phyloP scores from a whole-genome alignment of 2,888 invertebrate species.

The Dilophus febrilis region DNA sequence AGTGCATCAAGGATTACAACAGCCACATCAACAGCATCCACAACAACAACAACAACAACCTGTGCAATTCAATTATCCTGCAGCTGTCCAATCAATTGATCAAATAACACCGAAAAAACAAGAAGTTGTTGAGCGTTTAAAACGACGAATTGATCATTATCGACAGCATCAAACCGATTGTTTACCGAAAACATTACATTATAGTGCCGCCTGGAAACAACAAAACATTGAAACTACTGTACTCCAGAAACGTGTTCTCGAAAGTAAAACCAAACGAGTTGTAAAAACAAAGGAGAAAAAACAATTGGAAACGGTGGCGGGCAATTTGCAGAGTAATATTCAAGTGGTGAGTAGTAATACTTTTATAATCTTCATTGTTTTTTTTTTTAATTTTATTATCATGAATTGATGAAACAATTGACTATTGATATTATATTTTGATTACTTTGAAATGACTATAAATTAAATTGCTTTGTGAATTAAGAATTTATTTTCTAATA shows the following conservation, averaged over 20 bases:
- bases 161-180: conserved; percentile 71
- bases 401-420: no score
- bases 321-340: conserved; percentile 49
- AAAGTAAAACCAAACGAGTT: conserved; percentile 77
- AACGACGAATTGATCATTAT: conserved; percentile 74
- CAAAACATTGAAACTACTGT: conserved; percentile 78
- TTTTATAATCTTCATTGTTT: no score
- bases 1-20: conserved; percentile 15
- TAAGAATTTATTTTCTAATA: no score
- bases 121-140: conserved; percentile 71
- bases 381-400: no score
- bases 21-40: conserved; percentile 30
- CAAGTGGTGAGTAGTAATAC: conserved; percentile 60
- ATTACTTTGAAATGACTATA: no score
- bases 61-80: no score
- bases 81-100: conserved; percentile 52
- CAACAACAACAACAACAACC: conserved; percentile 39
- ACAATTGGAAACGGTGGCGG: conserved; percentile 32
- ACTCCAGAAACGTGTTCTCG: conserved; percentile 76
- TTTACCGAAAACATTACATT: conserved; percentile 75
- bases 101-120: conserved; percentile 56
- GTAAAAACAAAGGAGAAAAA: conserved; percentile 64
- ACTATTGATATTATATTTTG: no score
- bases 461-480: no score
- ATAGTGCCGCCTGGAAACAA: conserved; percentile 75